A percentile compares a stretch with the other conserved stretches of the same genome.
These are phyloP conservation scores for Garra rufa DNA, from an alignment of 2,113 vertebrate genomes.

Conservation along the genomic window DNA sequence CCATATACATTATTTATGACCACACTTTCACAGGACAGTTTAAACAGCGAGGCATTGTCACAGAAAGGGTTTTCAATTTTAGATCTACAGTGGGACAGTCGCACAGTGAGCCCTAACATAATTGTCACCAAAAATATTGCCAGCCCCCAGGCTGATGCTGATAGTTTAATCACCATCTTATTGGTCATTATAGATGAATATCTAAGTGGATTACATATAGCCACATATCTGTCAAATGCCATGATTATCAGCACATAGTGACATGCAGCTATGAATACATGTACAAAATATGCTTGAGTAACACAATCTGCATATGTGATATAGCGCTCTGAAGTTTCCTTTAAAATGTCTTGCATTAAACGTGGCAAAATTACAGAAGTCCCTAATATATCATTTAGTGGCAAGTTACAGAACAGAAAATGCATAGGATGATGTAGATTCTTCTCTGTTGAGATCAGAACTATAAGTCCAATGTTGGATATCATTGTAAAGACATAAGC, in stretches of 20 bases:
- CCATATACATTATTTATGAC: not conserved
- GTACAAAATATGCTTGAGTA: too few species aligned
- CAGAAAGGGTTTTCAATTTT: conserved; percentile 1
- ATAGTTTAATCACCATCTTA: not conserved
- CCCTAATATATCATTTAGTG: conserved; percentile 64
- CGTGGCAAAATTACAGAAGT: conserved; percentile 59
- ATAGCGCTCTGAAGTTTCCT: not conserved
- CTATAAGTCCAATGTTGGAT: conserved; percentile 61
- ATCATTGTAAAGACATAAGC: conserved; percentile 62
- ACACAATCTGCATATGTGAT: too few species aligned
- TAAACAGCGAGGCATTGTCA: not conserved
- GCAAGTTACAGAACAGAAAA: conserved; percentile 71
- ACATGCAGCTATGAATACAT: not conserved
- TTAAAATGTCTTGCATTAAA: conserved; percentile 59
- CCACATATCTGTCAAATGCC: not conserved
- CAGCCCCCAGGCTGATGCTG: not conserved
- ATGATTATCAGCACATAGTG: not conserved
- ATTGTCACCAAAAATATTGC: not conserved
- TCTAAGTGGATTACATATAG: not conserved
- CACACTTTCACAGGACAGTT: not conserved
- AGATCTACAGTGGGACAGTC: not conserved
- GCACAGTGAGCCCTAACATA: not conserved
- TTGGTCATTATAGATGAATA: not conserved
- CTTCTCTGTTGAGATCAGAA: conserved; percentile 57
- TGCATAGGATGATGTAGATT: conserved; percentile 74